Evolutionary conservation across 2,888 invertebrate genomes (phyloP), one percentile per base, ranked within the genome.

Genomic region (Synanthedon vespiformis): DNA sequence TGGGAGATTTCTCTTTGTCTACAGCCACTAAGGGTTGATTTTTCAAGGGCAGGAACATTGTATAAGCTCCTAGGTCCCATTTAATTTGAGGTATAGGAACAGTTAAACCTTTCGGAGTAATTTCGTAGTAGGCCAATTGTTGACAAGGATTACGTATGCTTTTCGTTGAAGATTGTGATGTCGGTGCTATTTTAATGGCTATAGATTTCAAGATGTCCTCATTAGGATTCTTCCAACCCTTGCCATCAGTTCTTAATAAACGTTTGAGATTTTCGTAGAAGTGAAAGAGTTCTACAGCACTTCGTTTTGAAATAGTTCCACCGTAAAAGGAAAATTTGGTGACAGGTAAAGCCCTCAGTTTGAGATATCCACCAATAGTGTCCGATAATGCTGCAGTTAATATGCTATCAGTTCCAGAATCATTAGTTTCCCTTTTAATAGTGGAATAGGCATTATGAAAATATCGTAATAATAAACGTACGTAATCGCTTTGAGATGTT

Each of bases 31-130:
- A 53, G 0, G 77, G 64, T 12, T 66, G 55, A 48, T 75, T 74
- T 61, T 84, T 89, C 51, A 92, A 83, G 0, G 92, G 92, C 18
- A 92, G 61, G 51, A 91, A 91, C 63, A 92, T 89, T n/a, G 88
- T 81, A 40, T 81, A 77, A 0, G 89, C 83, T n/a, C 78, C 67
- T 2, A 66, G 62, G 48, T 85, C 78, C 72, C 91, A 89, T 61
- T 90, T 89, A 41, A 92, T 83, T 56, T 86, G 86, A 0, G 92
- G 92, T 44, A 90, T 68, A 0, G 91, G 90, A 49, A 90, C 72
- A 18, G 65, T 59, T 12, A 77, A 56, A 8, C 74, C 77, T 10
- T 55, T 52, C 1, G 61, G 55, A 10, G 68, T 68, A 51, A 72
- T 79, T 59, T 80, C 75, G 41, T 74, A 77, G 54, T 71, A 81